Conservation (phyloP, 2,888 invertebrate species). For the Abrostola tripartita region DNA sequence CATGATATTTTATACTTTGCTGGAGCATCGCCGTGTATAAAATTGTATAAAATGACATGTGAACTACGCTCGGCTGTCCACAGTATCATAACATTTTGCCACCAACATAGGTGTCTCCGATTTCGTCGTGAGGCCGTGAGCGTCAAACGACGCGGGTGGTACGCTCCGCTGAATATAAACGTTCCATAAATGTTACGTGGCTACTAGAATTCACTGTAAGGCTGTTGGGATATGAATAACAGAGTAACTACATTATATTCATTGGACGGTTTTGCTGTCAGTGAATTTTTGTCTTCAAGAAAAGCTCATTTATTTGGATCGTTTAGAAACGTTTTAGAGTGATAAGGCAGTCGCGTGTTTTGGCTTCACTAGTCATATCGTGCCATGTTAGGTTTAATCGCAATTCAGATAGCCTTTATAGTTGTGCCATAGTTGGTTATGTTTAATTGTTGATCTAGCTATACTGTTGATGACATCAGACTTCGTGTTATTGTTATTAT, state of each 20-base stretch:
- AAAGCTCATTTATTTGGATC: constrained; percentile 15
- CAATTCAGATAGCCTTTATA: constrained; percentile 38
- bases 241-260: constrained; percentile 48
- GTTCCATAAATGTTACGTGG: constrained; percentile 72
- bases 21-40: constrained; percentile 23
- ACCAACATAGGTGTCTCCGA: constrained; percentile 73
- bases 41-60: constrained; percentile 42
- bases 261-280: constrained; percentile 37
- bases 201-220: constrained; percentile 63
- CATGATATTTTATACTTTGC: constrained; percentile 27
- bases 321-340: constrained; percentile 28
- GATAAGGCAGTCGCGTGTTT: constrained; percentile 47
- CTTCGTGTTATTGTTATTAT: constrained; percentile 67
- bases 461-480: constrained; percentile 62
- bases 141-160: constrained; percentile 81
- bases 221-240: constrained; percentile 52
- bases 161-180: constrained; percentile 79
- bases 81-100: constrained; percentile 64
- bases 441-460: constrained; percentile 45
- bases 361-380: constrained; percentile 29
- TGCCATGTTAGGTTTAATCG: constrained; percentile 42
- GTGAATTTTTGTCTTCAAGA: constrained; percentile 23
- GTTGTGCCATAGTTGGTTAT: constrained; percentile 28
- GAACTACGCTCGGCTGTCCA: constrained; percentile 49
- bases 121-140: constrained; percentile 71